Evolutionary conservation across 2,797 vertebrate species (phyloP), one percentile per base, ranked within the genome.

Genomic region (Tapera naevia): DNA sequence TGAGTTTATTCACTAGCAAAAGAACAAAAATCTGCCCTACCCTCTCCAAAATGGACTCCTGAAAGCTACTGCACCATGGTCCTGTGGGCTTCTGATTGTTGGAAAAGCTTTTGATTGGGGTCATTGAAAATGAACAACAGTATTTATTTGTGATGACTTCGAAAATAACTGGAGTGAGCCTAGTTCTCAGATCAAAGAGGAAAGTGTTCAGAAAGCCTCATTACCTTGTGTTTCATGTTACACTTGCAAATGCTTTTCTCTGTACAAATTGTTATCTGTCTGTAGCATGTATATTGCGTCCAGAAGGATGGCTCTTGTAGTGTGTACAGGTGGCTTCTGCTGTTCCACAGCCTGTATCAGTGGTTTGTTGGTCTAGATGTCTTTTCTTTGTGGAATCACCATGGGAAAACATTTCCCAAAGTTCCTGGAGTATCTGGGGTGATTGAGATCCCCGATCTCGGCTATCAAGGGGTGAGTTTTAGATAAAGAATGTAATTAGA

Each of bases 1-100:
- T 79, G 53, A 85, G 87, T 80, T 88, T 84, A 95, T 96, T 98
- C 96, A 95, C 66, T 53, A 91, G 81, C 64, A 71, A 89, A 96
- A 91, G 64, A 45, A 25, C 6, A 37, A 35, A 54, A 85, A 62
- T 67, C 72, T 82, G 50, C 58, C 71, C 43, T 30, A 19, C 53
- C 27, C 62, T 86, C 46, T 67, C 23, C 39, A 74, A 83, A 95
- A 58, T 5, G 15, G 23, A 46, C 9, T 70, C 62, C 80, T 73
- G 71, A 45, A 96, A 88, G 95, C 95, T 95, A 86, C 89, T 79
- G 72, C 72, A 32, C 39, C 15, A 4, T 41, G 28, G 80, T 82
- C 64, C 83, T 73, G 58, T 57, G 56, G 94, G 92, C 94, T 94
- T 75, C 95, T 93, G 95, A 73, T 84, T 97, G 22, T 91, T 89